Evolutionary conservation across 2,113 vertebrate species (phyloP).

Genomic region (Clarias gariepinus): DNA sequence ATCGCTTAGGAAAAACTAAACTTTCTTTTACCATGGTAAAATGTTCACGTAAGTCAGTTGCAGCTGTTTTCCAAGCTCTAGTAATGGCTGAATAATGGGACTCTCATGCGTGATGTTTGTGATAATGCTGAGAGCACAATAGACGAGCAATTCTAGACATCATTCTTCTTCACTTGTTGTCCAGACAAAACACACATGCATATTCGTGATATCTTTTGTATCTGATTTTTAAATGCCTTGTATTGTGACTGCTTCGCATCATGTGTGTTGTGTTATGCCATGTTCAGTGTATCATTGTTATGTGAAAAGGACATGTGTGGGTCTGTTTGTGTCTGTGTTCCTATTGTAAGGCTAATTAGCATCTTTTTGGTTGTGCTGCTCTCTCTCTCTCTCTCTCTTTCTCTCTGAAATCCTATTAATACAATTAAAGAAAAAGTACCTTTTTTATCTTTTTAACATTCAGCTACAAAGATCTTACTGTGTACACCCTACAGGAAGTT

Average conservation of each 20-base stretch:
- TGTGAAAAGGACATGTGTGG: neutral
- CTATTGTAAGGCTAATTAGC: conserved; percentile 59
- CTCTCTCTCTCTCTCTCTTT: conserved; percentile 77
- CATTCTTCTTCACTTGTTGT: too few species aligned
- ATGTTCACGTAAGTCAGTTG: too few species aligned
- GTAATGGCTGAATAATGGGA: too few species aligned
- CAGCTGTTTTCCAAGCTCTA: too few species aligned
- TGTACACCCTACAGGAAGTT: too few species aligned
- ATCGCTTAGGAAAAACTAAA: too few species aligned
- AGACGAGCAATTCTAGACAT: too few species aligned
- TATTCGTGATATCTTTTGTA: too few species aligned
- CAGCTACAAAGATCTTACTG: neutral
- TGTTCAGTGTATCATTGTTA: neutral
- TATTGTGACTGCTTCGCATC: neutral
- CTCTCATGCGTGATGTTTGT: too few species aligned
- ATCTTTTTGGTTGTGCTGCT: conserved; percentile 61
- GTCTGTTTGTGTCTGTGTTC: conserved; percentile 33
- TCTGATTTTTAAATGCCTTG: neutral
- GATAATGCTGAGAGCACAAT: too few species aligned
- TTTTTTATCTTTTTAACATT: neutral
- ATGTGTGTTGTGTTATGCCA: conserved; percentile 18
- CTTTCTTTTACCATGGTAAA: too few species aligned
- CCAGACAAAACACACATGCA: neutral
- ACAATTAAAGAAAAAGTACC: neutral
- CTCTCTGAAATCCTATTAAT: conserved; percentile 57